Evolutionary conservation across 2,113 vertebrate genomes (phyloP), one percentile per base, ranked within the genome.

Genomic region (Monopterus albus): DNA sequence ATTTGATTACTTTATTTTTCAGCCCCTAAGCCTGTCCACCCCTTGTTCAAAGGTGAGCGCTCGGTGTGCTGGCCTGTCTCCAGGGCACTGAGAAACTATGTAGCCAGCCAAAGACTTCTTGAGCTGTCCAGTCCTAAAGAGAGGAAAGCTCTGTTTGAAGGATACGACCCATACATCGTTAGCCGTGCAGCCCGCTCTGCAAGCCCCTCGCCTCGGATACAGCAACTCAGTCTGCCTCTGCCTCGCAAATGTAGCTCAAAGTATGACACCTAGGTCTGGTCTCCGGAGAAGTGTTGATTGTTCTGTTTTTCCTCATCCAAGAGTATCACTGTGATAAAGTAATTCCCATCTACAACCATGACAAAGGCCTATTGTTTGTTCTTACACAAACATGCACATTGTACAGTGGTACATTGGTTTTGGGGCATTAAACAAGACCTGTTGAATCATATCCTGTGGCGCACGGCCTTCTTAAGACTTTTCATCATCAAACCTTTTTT

Each of bases 151-250:
- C 74, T 88, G 46, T 85, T 73, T n/a, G 86, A 91, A 14, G 90
- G 83, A 1, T 85, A 87, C 13, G 51, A 91, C 61, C 91, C 91
- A 0, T 91, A 88, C 51, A 1, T 6, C 0, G 75, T 94, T 3
- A 91, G 79, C 58, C 52, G 10, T 18, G 84, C 88, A 0, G 92
- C 92, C 7, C 49, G 42, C 23, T 78, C 75, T 2, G 90, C 90
- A 58, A 67, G 59, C 2, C 84, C 91, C 0, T 90, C 93, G 1
- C 53, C 90, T 1, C 88, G 90, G 15, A 55, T 92, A 17, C 78
- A 75, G 11, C 85, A 93, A 59, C 92, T 93, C 9, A 79, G 87
- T 47, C 50, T 84, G 6, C 92, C 92, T 11, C 78, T 91, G 63
- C 78, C 88, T 14, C 89, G 86, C 17, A 92, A 92, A 74, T 91